These are phyloP conservation scores for Strigops habroptila DNA, from an alignment of 2,113 vertebrate species.

Conservation along the genomic window DNA sequence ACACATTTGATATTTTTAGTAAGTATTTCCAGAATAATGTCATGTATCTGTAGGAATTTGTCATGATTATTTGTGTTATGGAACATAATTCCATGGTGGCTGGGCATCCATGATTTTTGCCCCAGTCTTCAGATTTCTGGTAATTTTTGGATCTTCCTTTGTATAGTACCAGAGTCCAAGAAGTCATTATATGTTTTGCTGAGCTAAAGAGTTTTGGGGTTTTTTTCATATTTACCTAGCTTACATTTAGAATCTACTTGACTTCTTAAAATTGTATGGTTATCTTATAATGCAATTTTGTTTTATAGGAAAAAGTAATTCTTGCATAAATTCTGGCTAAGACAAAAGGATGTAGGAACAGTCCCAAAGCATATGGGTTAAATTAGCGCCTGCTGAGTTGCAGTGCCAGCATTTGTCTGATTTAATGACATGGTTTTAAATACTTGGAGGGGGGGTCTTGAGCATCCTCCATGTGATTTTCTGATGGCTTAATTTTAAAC, in stretches of 20 bases:
- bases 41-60: neutral
- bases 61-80: neutral
- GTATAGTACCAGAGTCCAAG: neutral
- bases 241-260: neutral
- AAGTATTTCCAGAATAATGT: neutral
- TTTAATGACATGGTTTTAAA: constrained; percentile 59
- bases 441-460: constrained; percentile 50
- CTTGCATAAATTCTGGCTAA: constrained; percentile 41
- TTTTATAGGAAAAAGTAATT: neutral
- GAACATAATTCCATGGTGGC: neutral
- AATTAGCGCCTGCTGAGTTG: constrained; percentile 58
- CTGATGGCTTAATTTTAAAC: constrained; percentile 59
- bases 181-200: neutral
- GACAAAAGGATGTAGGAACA: constrained; percentile 48
- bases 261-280: neutral
- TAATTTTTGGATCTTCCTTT: neutral
- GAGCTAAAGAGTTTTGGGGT: neutral
- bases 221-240: neutral
- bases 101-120: neutral
- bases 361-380: constrained; percentile 61
- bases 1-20: neutral
- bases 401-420: constrained; percentile 58
- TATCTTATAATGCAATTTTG: constrained; percentile 2
- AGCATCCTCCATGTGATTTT: constrained; percentile 43
- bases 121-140: neutral